Percentiles rank a stretch among this genome's conserved stretches.
phyloP scores from a whole-genome alignment of 2,113 vertebrate genomes.

The Gnathonemus longibarbis region DNA sequence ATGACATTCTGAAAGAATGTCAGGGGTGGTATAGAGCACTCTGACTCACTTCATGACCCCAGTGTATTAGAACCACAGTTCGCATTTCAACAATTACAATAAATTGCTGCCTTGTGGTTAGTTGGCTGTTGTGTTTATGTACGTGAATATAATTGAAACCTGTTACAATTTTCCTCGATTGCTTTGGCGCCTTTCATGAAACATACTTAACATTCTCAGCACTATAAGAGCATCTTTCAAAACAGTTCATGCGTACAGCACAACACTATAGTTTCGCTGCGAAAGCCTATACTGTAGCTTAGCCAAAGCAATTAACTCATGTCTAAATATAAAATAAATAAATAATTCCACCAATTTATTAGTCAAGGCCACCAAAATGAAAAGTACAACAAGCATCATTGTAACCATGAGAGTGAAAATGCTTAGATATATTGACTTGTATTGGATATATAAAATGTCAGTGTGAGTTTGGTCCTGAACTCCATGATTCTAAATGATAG shows the following conservation, averaged over 20 bases:
- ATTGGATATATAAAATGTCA: no score
- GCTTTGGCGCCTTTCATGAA: not conserved
- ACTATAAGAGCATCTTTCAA: not conserved
- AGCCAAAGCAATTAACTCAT: not conserved
- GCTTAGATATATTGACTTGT: no score
- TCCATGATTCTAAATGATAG: not conserved
- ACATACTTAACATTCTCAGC: not conserved
- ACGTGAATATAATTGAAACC: not conserved
- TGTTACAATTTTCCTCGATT: not conserved
- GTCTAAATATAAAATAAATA: not conserved
- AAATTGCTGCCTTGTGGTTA: not conserved
- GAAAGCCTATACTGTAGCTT: no score
- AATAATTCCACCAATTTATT: not conserved
- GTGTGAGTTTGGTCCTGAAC: not conserved
- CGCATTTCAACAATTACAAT: not conserved
- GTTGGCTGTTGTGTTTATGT: not conserved
- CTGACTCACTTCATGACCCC: not conserved
- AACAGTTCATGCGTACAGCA: not conserved
- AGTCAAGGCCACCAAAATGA: no score
- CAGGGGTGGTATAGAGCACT: not conserved
- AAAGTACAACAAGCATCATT: no score
- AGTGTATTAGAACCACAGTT: not conserved
- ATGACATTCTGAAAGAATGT: slow-evolving; percentile 15
- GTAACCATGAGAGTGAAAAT: no score
- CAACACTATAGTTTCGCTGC: not conserved